phyloP scores from a whole-genome alignment of 1,140 invertebrate genomes.

The Danaus melanippus region DNA sequence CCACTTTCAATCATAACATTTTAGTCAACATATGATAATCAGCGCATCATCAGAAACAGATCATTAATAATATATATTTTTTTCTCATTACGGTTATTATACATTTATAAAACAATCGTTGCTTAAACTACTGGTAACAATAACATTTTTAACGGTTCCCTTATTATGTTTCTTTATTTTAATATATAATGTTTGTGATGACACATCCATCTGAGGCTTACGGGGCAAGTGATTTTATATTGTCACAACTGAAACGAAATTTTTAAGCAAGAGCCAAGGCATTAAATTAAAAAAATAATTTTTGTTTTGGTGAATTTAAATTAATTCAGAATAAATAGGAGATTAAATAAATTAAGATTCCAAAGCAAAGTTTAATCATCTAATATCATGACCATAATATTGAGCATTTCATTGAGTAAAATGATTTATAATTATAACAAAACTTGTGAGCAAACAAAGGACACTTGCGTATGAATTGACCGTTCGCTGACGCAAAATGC shows the following conservation, averaged over 20 bases:
- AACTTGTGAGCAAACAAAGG: conserved; percentile 57
- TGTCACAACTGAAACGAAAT: conserved; percentile 10
- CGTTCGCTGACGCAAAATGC: conserved; percentile 40
- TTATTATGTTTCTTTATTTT: conserved; percentile 24
- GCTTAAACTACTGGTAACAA: conserved; percentile 70
- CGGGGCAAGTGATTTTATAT: conserved; percentile 18
- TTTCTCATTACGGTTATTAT: conserved; percentile 26
- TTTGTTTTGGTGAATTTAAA: conserved; percentile 8
- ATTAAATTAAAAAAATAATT: too few species aligned
- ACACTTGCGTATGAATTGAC: conserved; percentile 57
- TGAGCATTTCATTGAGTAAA: conserved; percentile 70
- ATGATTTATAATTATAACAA: conserved; percentile 31
- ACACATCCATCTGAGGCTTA: conserved; percentile 7
- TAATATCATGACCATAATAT: conserved; percentile 66
- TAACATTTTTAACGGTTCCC: conserved; percentile 56
- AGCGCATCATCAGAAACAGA: conserved; percentile 18
- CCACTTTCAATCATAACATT: conserved; percentile 39
- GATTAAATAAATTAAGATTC: conserved; percentile 49
- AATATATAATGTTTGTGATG: conserved; percentile 17
- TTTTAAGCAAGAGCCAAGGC: background rate
- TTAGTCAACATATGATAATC: conserved; percentile 18
- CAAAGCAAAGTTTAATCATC: conserved; percentile 45
- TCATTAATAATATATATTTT: conserved; percentile 30
- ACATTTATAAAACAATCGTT: conserved; percentile 57
- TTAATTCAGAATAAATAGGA: conserved; percentile 38